phyloP scores from a whole-genome alignment of 1,140 invertebrate species.

The Drosophila sturtevanti region DNA sequence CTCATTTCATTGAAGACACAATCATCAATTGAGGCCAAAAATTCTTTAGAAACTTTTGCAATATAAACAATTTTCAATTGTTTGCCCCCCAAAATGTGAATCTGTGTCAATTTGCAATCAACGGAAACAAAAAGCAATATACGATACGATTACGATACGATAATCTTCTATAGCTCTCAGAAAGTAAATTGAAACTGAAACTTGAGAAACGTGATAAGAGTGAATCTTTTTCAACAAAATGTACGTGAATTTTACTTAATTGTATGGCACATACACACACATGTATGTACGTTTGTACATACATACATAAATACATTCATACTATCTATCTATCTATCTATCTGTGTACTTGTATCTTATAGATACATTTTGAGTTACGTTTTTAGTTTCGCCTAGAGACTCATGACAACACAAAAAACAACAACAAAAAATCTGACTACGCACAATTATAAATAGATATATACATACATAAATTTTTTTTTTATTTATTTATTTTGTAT shows the following conservation, averaged over 20 bases:
- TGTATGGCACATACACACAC: neutral
- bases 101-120: slow-evolving; percentile 61
- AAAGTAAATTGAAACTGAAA: slow-evolving; percentile 25
- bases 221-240: neutral
- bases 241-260: slow-evolving; percentile 44
- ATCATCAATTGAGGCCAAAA: slow-evolving; percentile 16
- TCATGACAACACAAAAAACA: neutral
- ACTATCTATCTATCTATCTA: no score
- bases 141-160: no score
- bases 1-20: slow-evolving; percentile 19
- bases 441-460: slow-evolving; percentile 8
- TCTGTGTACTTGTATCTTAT: neutral
- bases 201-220: slow-evolving; percentile 8
- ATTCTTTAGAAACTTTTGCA: slow-evolving; percentile 32
- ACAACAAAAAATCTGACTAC: slow-evolving; percentile 4
- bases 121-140: slow-evolving; percentile 29
- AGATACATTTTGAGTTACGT: slow-evolving; percentile 8
- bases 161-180: slow-evolving; percentile 1
- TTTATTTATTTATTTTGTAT: neutral
- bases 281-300: slow-evolving; percentile 13
- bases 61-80: slow-evolving; percentile 60
- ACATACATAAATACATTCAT: slow-evolving; percentile 14
- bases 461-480: neutral
- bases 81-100: slow-evolving; percentile 44
- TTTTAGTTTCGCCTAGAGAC: neutral